Evolutionary conservation across 1,140 invertebrate genomes (phyloP).

Genomic region (Cataglyphis hispanica): DNA sequence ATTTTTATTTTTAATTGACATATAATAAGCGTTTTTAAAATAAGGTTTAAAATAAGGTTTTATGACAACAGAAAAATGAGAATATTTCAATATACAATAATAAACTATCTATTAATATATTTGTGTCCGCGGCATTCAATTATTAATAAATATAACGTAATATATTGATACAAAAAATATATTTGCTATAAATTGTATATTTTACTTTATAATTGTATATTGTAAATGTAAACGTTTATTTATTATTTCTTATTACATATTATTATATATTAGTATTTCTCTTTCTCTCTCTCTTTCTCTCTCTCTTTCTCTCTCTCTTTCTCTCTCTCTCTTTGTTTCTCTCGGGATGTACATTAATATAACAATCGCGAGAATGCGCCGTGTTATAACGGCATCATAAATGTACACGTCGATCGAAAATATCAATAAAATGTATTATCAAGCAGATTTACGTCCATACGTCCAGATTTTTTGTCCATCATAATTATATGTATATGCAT

Average conservation of each 20-base stretch:
- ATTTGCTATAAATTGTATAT: not conserved
- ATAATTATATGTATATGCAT: not conserved
- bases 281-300: too few relatives aligned
- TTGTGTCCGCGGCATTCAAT: not conserved
- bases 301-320: too few relatives aligned
- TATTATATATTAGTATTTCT: too few relatives aligned
- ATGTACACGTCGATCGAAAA: not conserved
- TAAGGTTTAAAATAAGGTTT: not conserved
- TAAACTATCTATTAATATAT: constrained; percentile 26
- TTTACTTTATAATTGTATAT: not conserved
- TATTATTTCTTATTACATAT: too few relatives aligned
- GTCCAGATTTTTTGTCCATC: not conserved
- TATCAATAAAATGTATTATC: constrained; percentile 17
- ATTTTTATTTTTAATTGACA: constrained; percentile 22
- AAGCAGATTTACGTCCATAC: not conserved
- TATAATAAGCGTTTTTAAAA: not conserved
- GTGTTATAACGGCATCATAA: not conserved
- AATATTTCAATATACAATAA: constrained; percentile 24
- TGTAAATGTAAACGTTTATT: too few relatives aligned
- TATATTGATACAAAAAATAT: not conserved
- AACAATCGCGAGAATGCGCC: not conserved
- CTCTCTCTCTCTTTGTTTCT: too few relatives aligned
- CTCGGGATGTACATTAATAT: constrained; percentile 28
- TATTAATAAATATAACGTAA: constrained; percentile 4
- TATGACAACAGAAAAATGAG: constrained; percentile 37